phyloP scores from a whole-genome alignment of 2,888 invertebrate genomes.

The Tanaodytes sp. region DNA sequence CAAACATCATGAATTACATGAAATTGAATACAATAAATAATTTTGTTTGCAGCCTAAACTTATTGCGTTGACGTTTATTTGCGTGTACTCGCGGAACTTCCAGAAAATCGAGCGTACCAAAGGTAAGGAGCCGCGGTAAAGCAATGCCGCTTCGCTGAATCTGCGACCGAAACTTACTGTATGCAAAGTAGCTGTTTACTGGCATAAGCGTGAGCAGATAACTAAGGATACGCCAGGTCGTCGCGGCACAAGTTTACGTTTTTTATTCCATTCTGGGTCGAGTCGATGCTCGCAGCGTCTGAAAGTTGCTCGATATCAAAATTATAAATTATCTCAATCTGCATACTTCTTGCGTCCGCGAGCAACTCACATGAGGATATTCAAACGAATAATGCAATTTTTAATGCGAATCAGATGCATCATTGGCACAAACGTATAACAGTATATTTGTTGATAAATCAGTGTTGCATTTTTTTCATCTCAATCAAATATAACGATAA shows the following conservation, averaged over 20 bases:
- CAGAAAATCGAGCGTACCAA: slow-evolving; percentile 50
- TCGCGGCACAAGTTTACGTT: slow-evolving; percentile 33
- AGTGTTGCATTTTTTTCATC: no score
- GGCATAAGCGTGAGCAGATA: slow-evolving; percentile 54
- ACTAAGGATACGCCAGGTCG: slow-evolving; percentile 53
- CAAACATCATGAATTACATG: no score
- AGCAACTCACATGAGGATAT: no score
- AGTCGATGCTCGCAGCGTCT: slow-evolving; percentile 17
- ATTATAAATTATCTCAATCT: slow-evolving; percentile 26
- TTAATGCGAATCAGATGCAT: no score
- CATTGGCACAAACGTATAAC: no score
- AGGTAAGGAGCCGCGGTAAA: slow-evolving; percentile 48
- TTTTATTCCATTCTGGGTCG: slow-evolving; percentile 45
- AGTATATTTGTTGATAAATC: no score
- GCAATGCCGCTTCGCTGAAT: slow-evolving; percentile 51
- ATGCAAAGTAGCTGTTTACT: slow-evolving; percentile 55
- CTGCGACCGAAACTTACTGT: slow-evolving; percentile 50
- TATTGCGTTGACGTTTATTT: no score
- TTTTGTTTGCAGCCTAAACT: no score
- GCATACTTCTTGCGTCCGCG: no score
- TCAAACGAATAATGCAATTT: no score
- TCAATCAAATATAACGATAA: slow-evolving; percentile 27
- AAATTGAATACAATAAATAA: no score
- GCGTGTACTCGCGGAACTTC: slow-evolving; percentile 44
- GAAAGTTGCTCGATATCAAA: slow-evolving; percentile 31